phyloP scores from a whole-genome alignment of 1,140 invertebrate species.

The Leptinotarsa undecemlineata region DNA sequence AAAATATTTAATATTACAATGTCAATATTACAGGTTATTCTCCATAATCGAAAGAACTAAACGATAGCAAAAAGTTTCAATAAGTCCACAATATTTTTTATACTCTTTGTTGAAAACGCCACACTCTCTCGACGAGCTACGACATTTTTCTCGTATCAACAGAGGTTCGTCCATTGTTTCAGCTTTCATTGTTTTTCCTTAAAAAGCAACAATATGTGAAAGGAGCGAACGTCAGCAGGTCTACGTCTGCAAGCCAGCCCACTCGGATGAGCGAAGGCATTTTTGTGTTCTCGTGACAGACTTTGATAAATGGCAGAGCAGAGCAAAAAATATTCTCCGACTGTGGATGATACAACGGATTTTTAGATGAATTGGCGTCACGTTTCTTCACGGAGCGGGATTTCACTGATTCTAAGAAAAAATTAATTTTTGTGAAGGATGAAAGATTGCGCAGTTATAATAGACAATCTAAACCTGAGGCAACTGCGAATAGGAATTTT shows the following conservation, averaged over 20 bases:
- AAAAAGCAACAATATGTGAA: constrained; percentile 15
- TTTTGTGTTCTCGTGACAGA: constrained; percentile 14
- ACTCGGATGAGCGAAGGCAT: constrained; percentile 15
- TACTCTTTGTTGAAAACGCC: background rate
- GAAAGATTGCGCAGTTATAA: too few species aligned
- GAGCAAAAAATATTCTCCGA: background rate
- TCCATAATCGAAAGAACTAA: too few species aligned
- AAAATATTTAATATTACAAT: too few species aligned
- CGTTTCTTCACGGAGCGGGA: background rate
- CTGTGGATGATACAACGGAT: background rate
- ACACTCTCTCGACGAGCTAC: background rate
- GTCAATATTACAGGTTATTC: too few species aligned
- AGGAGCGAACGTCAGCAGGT: constrained; percentile 12
- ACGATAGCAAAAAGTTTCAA: too few species aligned
- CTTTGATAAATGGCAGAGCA: constrained; percentile 10
- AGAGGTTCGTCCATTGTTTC: constrained; percentile 2
- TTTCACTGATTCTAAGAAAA: background rate
- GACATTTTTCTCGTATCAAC: background rate
- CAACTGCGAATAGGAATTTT: too few species aligned
- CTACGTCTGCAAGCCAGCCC: background rate
- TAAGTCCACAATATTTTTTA: too few species aligned
- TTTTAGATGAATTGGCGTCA: background rate
- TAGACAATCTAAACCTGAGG: too few species aligned
- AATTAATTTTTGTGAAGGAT: background rate
- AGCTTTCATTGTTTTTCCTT: constrained; percentile 19